Base-by-base conservation (phyloP, 1,140 invertebrate genomes). In the Panulirus ornatus region DNA sequence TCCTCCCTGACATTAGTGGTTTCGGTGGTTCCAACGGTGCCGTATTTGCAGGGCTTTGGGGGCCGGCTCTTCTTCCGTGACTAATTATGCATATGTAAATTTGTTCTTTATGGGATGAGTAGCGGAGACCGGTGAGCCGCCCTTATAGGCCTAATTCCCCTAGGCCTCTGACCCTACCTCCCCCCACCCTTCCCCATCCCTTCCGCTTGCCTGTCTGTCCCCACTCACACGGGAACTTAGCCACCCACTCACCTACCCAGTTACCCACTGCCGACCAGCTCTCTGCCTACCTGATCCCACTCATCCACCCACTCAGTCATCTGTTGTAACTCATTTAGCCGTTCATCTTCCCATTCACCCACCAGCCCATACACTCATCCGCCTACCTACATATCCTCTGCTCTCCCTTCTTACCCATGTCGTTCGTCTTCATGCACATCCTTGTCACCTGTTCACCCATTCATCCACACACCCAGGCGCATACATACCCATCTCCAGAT, bases 11-110 rank as follows among this genome's bases (percentile, higher is more conserved):
- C n/a, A n/a, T n/a, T n/a, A n/a, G n/a, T n/a, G n/a, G n/a, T n/a
- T 73, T 34, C 34, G 36, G 78, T 22, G 47, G 78, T 38, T 36
- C n/a, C 1, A 27, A 30, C 27, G 47, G 34, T 30, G 78, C n/a
- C 47, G 78, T 81, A 47, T 81, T 34, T 51, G 47, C 47, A 58
- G 78, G 27, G 30, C 2, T 58, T 3, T 40, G n/a, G 14, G 78
- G 58, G n/a, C 14, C 73, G 73, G 73, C 34, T 58, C 78, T 58
- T 58, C 30, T 47, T 81, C 27, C 78, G 78, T 81, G 78, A 81
- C 78, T 58, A 81, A 81, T 81, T 81, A 81, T 27, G 30, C 78
- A 36, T 81, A 81, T 81, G 78, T 81, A 81, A 81, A 81, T 81
- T 81, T 81, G 78, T 81, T 81, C 78, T 81, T 81, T 63, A 81